A percentile compares a stretch with the other conserved stretches of the same genome.
These are phyloP conservation scores for Phocides pigmalion DNA, from an alignment of 1,140 invertebrate species.

Conservation along the genomic window DNA sequence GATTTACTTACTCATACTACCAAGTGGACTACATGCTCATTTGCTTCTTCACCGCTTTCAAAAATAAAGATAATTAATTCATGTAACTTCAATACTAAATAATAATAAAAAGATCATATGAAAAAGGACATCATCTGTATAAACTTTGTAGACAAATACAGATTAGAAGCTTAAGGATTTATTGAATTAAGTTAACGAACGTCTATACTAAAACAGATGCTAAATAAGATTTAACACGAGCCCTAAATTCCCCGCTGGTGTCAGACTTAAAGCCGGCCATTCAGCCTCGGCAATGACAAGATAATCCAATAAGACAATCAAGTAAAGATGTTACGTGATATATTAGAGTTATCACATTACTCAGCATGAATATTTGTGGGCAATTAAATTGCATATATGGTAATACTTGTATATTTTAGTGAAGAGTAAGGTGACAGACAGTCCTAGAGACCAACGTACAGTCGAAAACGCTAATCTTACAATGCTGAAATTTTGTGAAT, in stretches of 20 bases:
- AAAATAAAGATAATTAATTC: no score
- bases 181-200: conserved; percentile 6
- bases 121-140: neutral
- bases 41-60: no score
- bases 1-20: no score
- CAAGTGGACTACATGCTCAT: no score
- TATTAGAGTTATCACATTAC: neutral
- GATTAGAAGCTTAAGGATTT: conserved; percentile 3
- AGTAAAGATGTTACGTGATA: conserved; percentile 16
- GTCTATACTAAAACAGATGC: neutral
- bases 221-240: neutral
- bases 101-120: no score
- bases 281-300: conserved; percentile 13
- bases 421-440: no score
- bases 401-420: no score
- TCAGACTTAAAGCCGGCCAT: conserved; percentile 9
- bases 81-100: no score
- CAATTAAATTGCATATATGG: neutral
- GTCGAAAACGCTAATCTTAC: no score
- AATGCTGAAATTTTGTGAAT: no score
- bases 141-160: neutral
- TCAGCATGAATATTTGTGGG: neutral
- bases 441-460: no score
- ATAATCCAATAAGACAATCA: conserved; percentile 25
- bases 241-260: conserved; percentile 2